Percentiles rank a stretch among this genome's conserved stretches.
phyloP scores from a whole-genome alignment of 2,888 invertebrate species.

The Alentia gelatinosa region DNA sequence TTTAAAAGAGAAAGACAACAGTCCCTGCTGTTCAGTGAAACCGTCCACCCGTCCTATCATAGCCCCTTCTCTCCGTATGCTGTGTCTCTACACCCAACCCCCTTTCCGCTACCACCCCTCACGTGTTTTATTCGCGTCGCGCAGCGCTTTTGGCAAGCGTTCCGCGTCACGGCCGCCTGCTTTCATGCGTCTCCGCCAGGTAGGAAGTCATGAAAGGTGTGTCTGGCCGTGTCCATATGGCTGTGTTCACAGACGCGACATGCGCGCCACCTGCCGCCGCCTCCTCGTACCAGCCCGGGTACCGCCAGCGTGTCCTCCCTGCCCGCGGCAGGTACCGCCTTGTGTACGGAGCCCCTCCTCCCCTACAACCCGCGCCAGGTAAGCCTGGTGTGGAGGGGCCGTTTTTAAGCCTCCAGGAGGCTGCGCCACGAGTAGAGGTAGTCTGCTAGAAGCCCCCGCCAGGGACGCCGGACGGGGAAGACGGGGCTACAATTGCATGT shows the following conservation, averaged over 20 bases:
- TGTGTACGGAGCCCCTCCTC: background rate
- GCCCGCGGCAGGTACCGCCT: background rate
- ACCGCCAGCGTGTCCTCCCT: no score
- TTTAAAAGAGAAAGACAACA: background rate
- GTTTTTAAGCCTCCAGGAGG: no score
- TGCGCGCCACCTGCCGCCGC: background rate
- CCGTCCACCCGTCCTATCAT: background rate
- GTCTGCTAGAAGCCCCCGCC: background rate
- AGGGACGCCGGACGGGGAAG: background rate
- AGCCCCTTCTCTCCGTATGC: background rate
- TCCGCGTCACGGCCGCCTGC: background rate
- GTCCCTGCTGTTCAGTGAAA: background rate
- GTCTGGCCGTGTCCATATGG: background rate
- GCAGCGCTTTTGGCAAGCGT: background rate
- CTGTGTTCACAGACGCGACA: background rate
- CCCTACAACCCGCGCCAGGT: no score
- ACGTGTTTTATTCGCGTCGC: background rate
- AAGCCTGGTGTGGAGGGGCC: no score
- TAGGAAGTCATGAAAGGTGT: background rate
- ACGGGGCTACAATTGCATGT: conserved; percentile 7
- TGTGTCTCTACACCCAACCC: background rate
- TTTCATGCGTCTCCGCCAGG: conserved; percentile 5
- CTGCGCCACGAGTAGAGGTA: background rate
- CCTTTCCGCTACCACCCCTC: background rate
- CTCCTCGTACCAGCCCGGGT: no score